phyloP scores from a whole-genome alignment of 2,113 vertebrate species.

The Aspidoscelis tigris region DNA sequence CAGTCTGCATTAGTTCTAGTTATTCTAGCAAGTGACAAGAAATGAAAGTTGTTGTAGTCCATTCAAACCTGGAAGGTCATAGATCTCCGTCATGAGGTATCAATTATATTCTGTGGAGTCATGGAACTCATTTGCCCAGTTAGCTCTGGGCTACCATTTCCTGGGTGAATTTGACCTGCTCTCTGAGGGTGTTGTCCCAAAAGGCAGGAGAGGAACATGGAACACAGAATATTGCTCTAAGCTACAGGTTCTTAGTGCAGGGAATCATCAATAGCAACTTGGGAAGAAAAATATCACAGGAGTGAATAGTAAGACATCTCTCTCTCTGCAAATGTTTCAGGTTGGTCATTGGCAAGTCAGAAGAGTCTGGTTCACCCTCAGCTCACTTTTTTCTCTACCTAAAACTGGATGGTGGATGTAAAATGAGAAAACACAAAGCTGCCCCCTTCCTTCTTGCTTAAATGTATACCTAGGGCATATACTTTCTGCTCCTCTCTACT shows the following conservation, averaged over 20 bases:
- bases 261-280: background rate
- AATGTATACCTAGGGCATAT: background rate
- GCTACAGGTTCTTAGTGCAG: background rate
- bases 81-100: too few relatives aligned
- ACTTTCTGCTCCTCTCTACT: background rate
- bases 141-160: background rate
- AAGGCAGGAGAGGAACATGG: background rate
- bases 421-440: background rate
- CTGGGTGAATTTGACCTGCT: background rate
- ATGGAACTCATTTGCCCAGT: background rate
- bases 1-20: background rate
- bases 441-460: background rate
- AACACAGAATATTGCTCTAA: background rate
- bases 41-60: background rate
- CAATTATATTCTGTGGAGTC: background rate
- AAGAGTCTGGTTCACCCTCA: too few relatives aligned
- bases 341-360: background rate
- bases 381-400: too few relatives aligned
- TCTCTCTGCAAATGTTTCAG: too few relatives aligned
- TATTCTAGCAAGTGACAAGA: background rate
- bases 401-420: background rate
- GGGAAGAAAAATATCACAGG: too few relatives aligned
- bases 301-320: too few relatives aligned
- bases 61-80: background rate
- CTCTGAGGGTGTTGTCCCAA: background rate